Base-by-base conservation (phyloP, 2,888 invertebrate genomes). In the Teleogryllus oceanicus region DNA sequence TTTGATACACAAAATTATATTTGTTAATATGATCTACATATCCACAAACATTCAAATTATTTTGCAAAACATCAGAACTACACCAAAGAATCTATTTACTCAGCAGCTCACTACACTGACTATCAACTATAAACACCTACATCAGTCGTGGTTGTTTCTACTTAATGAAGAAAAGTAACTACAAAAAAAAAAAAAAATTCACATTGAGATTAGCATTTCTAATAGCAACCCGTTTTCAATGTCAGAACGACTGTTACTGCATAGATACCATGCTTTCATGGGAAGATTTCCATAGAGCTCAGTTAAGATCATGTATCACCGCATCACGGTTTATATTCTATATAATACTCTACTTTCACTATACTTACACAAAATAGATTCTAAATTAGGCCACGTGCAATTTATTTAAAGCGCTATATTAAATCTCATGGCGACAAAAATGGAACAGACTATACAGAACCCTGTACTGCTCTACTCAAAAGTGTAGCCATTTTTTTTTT, bases 331-430 rank as follows among this genome's bases (percentile, higher is more conserved):
- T 62, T 62, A 62, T 62, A 62, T 62, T 62, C 62, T 62, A 62
- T 62, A 62, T 62, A 37, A 62, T 62, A 62, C 62, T 62, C 62
- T 62, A 62, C 62, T 62, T 62, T 62, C 62, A 62, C 62, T 62
- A 62, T 13, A 62, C 62, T 62, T 62, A 62, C 62, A 62, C 62
- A 62, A 62, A 62, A 62, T 62, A 62, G 62, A 62, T 62, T 62
- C 62, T 62, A 62, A 62, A 62, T 62, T 62, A 62, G 62, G 62
- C 62, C 62, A 62, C 62, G 62, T 62, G 62, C 62, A 62, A 62
- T 62, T 10, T 62, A 62, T 62, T 13, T 62, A 62, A 62, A 62
- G 62, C 62, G 62, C 62, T 62, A 62, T 62, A 12, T 18, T 62
- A 37, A 37, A 18, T 62, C n/a, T 62, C 62, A 62, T 62, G 62